Evolutionary conservation across 1,140 invertebrate species (phyloP).

Genomic region (Aphelinus atriplicis): DNA sequence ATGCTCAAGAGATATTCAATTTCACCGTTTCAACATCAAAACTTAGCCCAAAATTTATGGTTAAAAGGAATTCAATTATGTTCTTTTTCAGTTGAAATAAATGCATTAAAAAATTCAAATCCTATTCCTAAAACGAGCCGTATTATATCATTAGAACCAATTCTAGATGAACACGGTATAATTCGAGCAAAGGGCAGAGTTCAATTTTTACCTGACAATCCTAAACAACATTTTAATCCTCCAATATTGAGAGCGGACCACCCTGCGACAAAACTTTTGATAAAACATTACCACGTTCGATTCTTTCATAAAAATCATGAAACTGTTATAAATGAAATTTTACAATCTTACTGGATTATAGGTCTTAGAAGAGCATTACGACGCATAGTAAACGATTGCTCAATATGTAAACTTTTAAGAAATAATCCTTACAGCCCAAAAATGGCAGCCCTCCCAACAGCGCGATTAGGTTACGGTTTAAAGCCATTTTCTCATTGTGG

Average conservation of each 20-base stretch:
- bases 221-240: neutral
- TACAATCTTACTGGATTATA: constrained; percentile 44
- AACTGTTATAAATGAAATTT: constrained; percentile 44
- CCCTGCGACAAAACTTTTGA: too few relatives aligned
- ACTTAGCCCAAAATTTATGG: constrained; percentile 3
- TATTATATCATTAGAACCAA: neutral
- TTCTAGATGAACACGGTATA: too few relatives aligned
- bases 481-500: constrained; percentile 49
- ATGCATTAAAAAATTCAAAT: neutral
- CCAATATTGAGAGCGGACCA: too few relatives aligned
- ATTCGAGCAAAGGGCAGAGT: too few relatives aligned
- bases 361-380: constrained; percentile 30
- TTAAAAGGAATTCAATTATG: neutral
- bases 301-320: constrained; percentile 21
- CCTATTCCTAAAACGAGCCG: neutral
- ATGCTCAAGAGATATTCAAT: too few relatives aligned
- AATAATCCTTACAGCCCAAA: neutral
- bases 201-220: too few relatives aligned
- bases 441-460: constrained; percentile 23
- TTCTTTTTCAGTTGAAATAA: constrained; percentile 17
- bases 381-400: neutral
- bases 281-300: too few relatives aligned
- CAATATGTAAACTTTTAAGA: neutral
- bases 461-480: constrained; percentile 27
- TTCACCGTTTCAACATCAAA: neutral